Evolutionary conservation across 2,888 invertebrate genomes (phyloP).

Genomic region (Micoletzkya japonica): DNA sequence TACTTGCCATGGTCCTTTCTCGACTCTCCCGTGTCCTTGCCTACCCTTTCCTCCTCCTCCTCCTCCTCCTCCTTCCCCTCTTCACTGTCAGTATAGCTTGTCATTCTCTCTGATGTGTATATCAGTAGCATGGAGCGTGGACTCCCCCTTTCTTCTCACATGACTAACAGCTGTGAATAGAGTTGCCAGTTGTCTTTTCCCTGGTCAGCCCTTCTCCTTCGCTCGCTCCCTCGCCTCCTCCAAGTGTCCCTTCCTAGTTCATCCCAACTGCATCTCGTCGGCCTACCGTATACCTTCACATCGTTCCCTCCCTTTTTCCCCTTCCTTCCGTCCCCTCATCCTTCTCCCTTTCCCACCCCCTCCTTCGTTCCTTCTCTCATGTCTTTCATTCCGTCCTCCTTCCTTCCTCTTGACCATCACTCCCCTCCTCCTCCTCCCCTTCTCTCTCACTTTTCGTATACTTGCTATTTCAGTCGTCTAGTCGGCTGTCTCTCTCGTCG

Average conservation of each 20-base stretch:
- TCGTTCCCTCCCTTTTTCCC: background rate
- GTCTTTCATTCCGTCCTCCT: too few species aligned
- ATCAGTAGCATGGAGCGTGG: too few species aligned
- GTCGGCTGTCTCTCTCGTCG: background rate
- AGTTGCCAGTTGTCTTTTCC: too few species aligned
- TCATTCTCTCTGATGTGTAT: background rate
- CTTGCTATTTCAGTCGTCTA: background rate
- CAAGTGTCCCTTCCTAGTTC: too few species aligned
- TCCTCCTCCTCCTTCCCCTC: constrained; percentile 9
- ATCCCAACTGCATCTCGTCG: too few species aligned
- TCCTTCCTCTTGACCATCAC: constrained; percentile 1
- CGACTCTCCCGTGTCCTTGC: too few species aligned
- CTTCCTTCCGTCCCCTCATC: constrained; percentile 1
- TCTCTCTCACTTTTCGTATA: background rate
- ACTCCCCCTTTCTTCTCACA: too few species aligned
- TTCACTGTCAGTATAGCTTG: constrained; percentile 4
- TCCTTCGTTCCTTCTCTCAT: too few species aligned
- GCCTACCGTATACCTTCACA: too few species aligned
- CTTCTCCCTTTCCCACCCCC: constrained; percentile 6
- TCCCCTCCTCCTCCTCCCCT: background rate
- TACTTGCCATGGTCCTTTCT: too few species aligned
- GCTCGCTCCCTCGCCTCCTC: constrained; percentile 5
- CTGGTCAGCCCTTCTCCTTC: constrained; percentile 12
- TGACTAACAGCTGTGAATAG: too few species aligned
- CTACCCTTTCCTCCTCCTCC: too few species aligned